Evolutionary conservation across 2,113 vertebrate species (phyloP).

Genomic region (Corythornis madagascariensis): DNA sequence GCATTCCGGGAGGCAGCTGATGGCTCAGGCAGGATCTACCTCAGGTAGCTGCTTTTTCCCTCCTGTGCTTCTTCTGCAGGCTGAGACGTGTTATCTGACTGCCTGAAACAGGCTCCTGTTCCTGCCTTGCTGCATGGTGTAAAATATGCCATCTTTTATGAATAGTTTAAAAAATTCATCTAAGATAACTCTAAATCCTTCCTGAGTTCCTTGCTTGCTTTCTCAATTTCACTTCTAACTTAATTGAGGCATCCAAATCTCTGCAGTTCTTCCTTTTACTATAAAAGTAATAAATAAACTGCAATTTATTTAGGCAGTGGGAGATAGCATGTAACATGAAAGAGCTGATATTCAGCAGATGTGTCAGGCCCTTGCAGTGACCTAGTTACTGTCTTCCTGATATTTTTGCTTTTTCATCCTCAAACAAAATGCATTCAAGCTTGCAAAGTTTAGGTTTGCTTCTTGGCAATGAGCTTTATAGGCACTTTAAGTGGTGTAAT

Average conservation of each 20-base stretch:
- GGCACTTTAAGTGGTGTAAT: background rate
- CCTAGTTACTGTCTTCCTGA: background rate
- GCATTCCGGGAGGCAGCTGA: background rate
- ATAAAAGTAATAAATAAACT: background rate
- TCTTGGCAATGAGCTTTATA: background rate
- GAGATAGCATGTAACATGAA: background rate
- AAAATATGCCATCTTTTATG: background rate
- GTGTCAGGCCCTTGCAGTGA: background rate
- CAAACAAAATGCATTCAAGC: background rate
- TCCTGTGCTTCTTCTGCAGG: background rate
- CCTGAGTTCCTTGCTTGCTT: background rate
- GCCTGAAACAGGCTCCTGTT: background rate
- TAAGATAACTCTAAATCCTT: background rate
- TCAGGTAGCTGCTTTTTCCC: background rate
- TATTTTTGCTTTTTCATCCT: background rate
- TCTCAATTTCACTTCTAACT: background rate
- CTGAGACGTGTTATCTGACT: background rate
- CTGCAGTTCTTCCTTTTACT: background rate
- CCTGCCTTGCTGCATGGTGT: background rate
- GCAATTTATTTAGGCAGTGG: background rate
- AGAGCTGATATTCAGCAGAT: background rate
- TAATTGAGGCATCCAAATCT: background rate
- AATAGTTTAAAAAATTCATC: background rate
- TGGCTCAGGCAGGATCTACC: background rate
- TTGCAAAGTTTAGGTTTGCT: background rate